Conservation (phyloP, 37 sponge, comb jelly and placozoan genomes). For the Aplysina aerophoba region DNA sequence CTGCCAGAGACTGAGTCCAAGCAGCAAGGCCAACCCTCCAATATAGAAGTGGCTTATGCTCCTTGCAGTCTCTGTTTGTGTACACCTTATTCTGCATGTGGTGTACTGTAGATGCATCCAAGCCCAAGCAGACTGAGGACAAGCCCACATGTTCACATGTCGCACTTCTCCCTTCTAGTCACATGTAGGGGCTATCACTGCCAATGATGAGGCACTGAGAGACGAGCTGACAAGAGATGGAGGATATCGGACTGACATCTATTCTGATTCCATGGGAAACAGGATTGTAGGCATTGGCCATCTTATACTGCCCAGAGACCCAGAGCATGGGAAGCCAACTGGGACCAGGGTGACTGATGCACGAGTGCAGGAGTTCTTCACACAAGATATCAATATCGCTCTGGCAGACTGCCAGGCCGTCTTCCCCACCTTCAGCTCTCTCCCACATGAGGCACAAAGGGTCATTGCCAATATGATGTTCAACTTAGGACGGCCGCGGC, state of each 20-base stretch:
- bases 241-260: neutral
- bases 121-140: too few species aligned
- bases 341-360: neutral
- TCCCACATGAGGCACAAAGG: neutral
- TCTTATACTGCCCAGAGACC: neutral
- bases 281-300: conserved; percentile 12
- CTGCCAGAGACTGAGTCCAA: too few species aligned
- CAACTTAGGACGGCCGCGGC: neutral
- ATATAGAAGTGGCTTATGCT: too few species aligned
- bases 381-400: neutral
- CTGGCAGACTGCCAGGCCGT: neutral
- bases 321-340: neutral
- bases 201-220: neutral
- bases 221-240: neutral
- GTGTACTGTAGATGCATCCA: too few species aligned
- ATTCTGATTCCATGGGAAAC: neutral
- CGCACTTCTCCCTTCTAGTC: too few species aligned
- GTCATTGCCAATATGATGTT: neutral
- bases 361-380: neutral
- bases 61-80: too few species aligned
- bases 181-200: too few species aligned
- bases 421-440: neutral
- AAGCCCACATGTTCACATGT: too few species aligned
- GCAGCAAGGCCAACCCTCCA: too few species aligned
- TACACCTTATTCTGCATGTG: too few species aligned